Evolutionary conservation across 1,140 invertebrate species (phyloP), one percentile per base, ranked within the genome.

Genomic region (Ostrea denselamellosa): DNA sequence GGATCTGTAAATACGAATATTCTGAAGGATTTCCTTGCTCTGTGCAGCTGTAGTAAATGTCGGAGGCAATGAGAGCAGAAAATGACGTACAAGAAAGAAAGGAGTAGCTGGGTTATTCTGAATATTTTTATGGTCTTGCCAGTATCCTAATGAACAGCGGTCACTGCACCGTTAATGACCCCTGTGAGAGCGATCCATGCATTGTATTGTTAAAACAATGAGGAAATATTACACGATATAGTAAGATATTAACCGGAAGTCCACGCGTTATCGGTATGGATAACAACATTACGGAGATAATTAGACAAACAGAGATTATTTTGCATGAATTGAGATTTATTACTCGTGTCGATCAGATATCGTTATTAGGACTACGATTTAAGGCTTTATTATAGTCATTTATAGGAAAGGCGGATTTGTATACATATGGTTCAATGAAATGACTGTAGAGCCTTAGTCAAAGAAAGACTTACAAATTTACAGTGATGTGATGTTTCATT

Each of bases 191-290:
- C 8, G 28, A 77, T 34, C 25, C 14, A 28, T 25, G 68, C 22
- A 34, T 34, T 77, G 19, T 62, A 5, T 62, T 19, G 56, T 62
- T 19, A 62, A 77, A 77, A 77, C 25, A 77, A 77, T 17, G n/a
- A 62, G 25, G 28, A 77, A 28, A 77, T 77, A 28, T 77, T 25
- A 5, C 0, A 10, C 68, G 34, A 77, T 34, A 34, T 77, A 14
- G 28, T 77, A 14, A 14, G 68, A 25, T 9, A 77, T 77, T 77
- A 77, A 77, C 25, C 58, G 25, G 68, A 77, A 77, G 68, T 77
- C 25, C 3, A 77, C 28, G 3, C 68, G 25, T 5, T 77, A 14
- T 77, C 22, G 9, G 68, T 25, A 28, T 28, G 68, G 14, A 34
- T 12, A 34, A 14, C 10, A 10, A 28, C 8, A 34, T 77, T 28